These are phyloP conservation scores for Nomada fucata DNA, from an alignment of 2,888 invertebrate genomes.

Conservation along the genomic window DNA sequence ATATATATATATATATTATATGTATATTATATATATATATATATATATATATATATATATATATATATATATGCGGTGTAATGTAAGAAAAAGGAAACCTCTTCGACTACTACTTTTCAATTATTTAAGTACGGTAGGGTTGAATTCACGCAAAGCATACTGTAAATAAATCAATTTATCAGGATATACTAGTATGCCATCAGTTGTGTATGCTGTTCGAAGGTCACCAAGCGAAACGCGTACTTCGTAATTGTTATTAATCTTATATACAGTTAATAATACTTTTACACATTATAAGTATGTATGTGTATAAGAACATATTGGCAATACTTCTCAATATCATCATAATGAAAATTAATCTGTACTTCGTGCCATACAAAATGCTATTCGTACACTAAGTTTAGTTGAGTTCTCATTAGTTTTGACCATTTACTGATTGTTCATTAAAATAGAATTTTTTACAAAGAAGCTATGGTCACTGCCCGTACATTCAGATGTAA, in stretches of 20 bases:
- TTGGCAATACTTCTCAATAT: conserved; percentile 56
- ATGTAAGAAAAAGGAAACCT: conserved; percentile 26
- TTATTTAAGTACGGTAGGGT: conserved; percentile 37
- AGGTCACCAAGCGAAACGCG: conserved; percentile 13
- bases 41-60: no score
- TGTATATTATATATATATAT: no score
- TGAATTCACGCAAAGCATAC: conserved; percentile 22
- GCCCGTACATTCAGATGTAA: conserved; percentile 55
- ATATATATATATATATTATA: conserved; percentile 36
- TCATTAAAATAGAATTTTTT: conserved; percentile 47
- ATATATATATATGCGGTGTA: conserved; percentile 15
- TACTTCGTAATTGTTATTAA: conserved; percentile 31
- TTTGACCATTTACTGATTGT: conserved; percentile 43
- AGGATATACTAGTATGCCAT: conserved; percentile 22
- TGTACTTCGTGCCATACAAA: conserved; percentile 70
- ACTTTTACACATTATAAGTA: conserved; percentile 26
- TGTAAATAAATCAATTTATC: conserved; percentile 53
- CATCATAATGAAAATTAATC: conserved; percentile 45
- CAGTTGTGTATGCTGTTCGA: conserved; percentile 27
- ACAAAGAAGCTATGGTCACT: conserved; percentile 66
- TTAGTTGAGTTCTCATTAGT: conserved; percentile 55
- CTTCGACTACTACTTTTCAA: conserved; percentile 19
- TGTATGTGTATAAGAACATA: conserved; percentile 28
- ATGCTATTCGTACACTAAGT: conserved; percentile 50
- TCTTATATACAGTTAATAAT: conserved; percentile 39